Conservation (phyloP, 1,140 invertebrate genomes). For the Chrysomallon squamiferum region DNA sequence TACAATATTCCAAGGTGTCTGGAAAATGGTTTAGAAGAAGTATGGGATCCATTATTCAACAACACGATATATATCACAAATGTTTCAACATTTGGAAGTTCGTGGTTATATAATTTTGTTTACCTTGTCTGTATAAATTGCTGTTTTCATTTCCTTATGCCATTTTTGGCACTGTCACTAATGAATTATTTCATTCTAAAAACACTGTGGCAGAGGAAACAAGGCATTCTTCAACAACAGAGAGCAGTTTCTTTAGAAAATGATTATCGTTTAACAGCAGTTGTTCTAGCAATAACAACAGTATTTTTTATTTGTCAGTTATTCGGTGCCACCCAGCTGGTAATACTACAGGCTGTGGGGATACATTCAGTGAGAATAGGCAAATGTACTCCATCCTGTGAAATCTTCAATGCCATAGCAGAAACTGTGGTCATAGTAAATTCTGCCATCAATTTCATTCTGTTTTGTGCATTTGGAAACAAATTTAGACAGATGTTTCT, state of each 20-base stretch:
- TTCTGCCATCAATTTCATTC: constrained; percentile 72
- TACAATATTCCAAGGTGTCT: constrained; percentile 70
- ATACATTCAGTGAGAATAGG: constrained; percentile 3
- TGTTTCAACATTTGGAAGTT: constrained; percentile 13
- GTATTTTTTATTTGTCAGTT: constrained; percentile 27
- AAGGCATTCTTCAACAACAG: not conserved
- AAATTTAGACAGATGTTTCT: constrained; percentile 77
- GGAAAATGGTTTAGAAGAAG: constrained; percentile 7
- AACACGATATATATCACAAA: constrained; percentile 1
- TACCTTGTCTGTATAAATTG: constrained; percentile 28
- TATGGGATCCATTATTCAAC: constrained; percentile 3
- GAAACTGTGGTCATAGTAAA: constrained; percentile 74
- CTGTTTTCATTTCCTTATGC: constrained; percentile 20
- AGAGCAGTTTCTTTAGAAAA: not conserved
- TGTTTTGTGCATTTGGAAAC: constrained; percentile 88
- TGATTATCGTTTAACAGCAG: constrained; percentile 13
- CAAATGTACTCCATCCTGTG: constrained; percentile 13
- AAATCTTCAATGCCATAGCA: constrained; percentile 18
- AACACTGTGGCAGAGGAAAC: not conserved
- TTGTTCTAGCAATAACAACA: constrained; percentile 17
- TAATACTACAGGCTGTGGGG: constrained; percentile 13
- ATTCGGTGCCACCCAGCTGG: constrained; percentile 19
- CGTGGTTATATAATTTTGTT: constrained; percentile 18
- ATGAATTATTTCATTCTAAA: constrained; percentile 17
- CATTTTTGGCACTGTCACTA: constrained; percentile 13